Evolutionary conservation across 2,797 vertebrate genomes (phyloP), one percentile per base, ranked within the genome.

Genomic region (Streptopelia turtur): DNA sequence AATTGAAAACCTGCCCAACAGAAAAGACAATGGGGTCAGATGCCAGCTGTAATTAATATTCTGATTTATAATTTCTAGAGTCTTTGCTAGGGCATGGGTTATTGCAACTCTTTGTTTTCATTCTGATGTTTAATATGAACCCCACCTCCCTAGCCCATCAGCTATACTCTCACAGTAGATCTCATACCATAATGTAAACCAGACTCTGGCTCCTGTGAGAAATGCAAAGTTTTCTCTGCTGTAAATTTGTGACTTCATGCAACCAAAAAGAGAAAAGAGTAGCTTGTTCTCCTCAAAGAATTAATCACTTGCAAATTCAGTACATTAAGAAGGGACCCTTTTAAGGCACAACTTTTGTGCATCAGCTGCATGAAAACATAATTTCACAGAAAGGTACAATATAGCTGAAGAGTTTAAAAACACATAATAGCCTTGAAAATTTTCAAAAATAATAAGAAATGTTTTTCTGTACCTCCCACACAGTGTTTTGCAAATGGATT

Each of bases 401-500:
- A 83, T 25, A 89, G 41, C 22, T 85, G 61, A 92, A 84, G 41
- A 35, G 20, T 81, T 89, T 87, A 85, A 82, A 80, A 65, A 75
- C 37, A 77, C n/a, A 71, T 83, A 93, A 95, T 72, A 81, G 20
- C 37, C 37, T 55, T 33, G 39, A 31, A 91, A 27, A 86, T 89
- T 89, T 91, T 91, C 47, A 59, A 89, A 93, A 81, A 57, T 9
- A 93, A 13, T 55, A 61, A 78, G 50, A 93, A 90, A 35, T 85
- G 16, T 41, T 94, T 85, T 87, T 89, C 50, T 83, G 15, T 69
- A 52, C 53, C 64, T 94, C 87, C 91, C 16, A 89, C 90, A 33
- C 33, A 63, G 35, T 86, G 59, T 93, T 95, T 93, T 89, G 56
- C 75, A 92, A 92, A 75, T 61, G 69, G 61, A 55, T 93, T 85